Percentiles rank a stretch among this genome's conserved stretches.
These are phyloP conservation scores for Drosophila novamexicana DNA, from an alignment of 1,140 invertebrate species.

Conservation along the genomic window DNA sequence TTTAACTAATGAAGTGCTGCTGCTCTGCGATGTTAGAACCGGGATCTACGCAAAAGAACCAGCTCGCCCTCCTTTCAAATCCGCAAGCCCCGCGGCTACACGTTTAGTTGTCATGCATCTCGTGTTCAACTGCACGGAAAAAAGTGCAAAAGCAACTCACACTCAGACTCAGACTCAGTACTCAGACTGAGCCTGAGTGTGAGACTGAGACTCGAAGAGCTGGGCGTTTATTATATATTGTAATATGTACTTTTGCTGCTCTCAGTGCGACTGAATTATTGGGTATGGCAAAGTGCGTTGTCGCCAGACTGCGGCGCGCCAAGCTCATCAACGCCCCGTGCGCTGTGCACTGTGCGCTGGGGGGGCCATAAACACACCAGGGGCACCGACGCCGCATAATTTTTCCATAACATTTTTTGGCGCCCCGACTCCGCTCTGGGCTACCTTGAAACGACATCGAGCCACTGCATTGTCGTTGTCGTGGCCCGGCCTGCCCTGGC, in stretches of 20 bases:
- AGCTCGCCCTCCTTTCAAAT: too few relatives aligned
- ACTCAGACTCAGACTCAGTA: not conserved
- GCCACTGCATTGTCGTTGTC: constrained; percentile 56
- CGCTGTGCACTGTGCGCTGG: constrained; percentile 23
- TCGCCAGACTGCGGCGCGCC: constrained; percentile 60
- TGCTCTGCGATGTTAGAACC: constrained; percentile 14
- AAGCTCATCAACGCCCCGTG: constrained; percentile 55
- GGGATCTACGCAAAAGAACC: not conserved
- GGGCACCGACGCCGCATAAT: constrained; percentile 76
- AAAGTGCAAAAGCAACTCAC: constrained; percentile 50
- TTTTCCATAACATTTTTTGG: constrained; percentile 73
- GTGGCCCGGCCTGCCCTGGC: constrained; percentile 40
- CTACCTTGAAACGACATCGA: constrained; percentile 63
- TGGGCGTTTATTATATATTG: constrained; percentile 60
- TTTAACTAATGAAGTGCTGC: constrained; percentile 67
- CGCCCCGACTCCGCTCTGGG: constrained; percentile 36
- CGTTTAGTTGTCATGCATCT: constrained; percentile 75
- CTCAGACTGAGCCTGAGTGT: constrained; percentile 20
- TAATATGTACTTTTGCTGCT: constrained; percentile 48
- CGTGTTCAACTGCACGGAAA: constrained; percentile 82
- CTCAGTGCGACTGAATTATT: constrained; percentile 33
- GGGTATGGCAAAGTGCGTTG: constrained; percentile 63
- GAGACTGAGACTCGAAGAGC: constrained; percentile 4
- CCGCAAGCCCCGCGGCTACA: constrained; percentile 15
- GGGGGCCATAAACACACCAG: constrained; percentile 77